Conservation (phyloP, 2,113 vertebrate genomes). For the Ceyx margarethae region DNA sequence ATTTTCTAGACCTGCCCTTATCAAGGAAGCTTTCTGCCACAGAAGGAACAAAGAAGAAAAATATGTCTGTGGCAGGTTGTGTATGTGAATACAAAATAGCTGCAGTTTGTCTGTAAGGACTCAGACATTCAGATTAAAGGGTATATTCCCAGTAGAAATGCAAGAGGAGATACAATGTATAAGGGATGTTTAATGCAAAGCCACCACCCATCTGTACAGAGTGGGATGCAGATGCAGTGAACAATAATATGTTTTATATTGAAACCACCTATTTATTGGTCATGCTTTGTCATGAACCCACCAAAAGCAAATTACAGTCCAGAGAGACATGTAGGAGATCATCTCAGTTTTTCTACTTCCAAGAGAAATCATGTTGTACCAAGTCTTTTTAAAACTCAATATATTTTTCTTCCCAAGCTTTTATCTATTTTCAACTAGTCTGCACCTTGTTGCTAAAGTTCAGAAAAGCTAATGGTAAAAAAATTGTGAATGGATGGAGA, state of each 20-base stretch:
- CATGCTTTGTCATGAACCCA: neutral
- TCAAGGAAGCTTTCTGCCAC: neutral
- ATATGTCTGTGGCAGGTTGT: neutral
- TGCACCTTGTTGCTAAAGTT: neutral
- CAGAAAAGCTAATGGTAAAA: neutral
- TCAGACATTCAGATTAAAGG: neutral
- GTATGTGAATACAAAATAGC: neutral
- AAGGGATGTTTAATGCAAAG: neutral
- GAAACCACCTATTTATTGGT: neutral
- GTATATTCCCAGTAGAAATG: neutral
- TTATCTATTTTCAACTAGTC: neutral
- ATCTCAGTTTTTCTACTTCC: neutral
- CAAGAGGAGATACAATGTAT: neutral
- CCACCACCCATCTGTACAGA: neutral
- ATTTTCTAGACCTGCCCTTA: constrained; percentile 13
- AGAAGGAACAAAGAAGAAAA: neutral
- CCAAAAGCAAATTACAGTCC: neutral
- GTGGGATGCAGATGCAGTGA: neutral
- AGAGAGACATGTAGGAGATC: neutral
- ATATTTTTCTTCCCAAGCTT: neutral
- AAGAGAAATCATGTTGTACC: neutral
- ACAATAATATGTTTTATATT: too few species aligned
- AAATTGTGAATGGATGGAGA: neutral
- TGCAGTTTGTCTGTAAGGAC: neutral
- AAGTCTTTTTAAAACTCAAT: neutral